Conservation (phyloP, 2,797 vertebrate genomes). For the Brachyrhaphis roseni region DNA sequence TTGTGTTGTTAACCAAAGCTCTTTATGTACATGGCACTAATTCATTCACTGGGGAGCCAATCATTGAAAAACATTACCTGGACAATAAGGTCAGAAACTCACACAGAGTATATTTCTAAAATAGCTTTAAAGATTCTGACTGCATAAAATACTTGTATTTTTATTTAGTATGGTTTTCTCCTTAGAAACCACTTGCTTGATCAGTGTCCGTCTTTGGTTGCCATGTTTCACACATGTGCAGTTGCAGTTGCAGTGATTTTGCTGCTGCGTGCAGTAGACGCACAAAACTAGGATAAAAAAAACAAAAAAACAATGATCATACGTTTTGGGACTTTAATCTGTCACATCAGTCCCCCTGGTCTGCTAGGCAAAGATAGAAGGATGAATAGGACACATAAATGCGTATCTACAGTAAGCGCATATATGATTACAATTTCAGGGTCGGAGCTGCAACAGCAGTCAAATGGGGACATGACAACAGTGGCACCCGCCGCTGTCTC, state of each 20-base stretch:
- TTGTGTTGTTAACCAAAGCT: background rate
- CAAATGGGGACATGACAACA: slow-evolving; percentile 55
- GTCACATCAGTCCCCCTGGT: slow-evolving; percentile 23
- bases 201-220: background rate
- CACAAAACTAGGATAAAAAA: background rate
- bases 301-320: background rate
- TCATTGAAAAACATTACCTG: background rate
- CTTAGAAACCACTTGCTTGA: slow-evolving; percentile 4
- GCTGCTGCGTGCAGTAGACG: background rate
- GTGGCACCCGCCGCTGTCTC: slow-evolving; percentile 56
- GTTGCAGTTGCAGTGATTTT: background rate
- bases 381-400: slow-evolving; percentile 15
- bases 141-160: slow-evolving; percentile 8
- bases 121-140: background rate
- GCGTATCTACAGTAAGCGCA: slow-evolving; percentile 20
- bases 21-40: background rate
- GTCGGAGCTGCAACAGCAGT: slow-evolving; percentile 43
- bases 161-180: background rate
- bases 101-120: slow-evolving; percentile 25
- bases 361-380: slow-evolving; percentile 49
- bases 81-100: background rate
- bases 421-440: slow-evolving; percentile 43
- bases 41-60: background rate
- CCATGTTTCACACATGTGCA: background rate
- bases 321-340: slow-evolving; percentile 31